These are phyloP conservation scores for Catagonus wagneri DNA, from an alignment of 2,113 vertebrate species.

Conservation along the genomic window DNA sequence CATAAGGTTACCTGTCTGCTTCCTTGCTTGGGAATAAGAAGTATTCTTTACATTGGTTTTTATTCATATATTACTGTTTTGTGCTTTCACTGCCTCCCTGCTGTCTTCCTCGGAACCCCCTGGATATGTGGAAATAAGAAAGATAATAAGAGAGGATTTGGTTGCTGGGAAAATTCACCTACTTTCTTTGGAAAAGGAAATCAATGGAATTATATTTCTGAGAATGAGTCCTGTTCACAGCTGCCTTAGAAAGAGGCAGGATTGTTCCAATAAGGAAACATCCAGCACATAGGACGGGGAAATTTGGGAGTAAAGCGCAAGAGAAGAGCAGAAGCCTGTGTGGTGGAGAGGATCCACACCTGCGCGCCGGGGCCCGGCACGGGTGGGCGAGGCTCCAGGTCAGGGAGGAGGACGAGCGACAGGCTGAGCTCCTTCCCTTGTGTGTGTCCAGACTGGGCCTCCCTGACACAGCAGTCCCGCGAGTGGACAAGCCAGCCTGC, in stretches of 20 bases:
- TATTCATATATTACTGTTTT: not conserved
- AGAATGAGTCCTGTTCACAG: not conserved
- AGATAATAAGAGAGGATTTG: not conserved
- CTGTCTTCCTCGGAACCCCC: not conserved
- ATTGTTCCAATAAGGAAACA: not conserved
- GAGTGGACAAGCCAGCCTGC: no score
- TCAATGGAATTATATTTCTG: not conserved
- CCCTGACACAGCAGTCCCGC: fast-evolving
- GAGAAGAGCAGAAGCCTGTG: not conserved
- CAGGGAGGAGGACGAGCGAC: fast-evolving
- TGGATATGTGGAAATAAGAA: not conserved
- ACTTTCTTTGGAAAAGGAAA: not conserved
- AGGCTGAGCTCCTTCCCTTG: fast-evolving
- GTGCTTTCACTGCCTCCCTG: not conserved
- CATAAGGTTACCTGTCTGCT: not conserved
- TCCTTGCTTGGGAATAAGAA: not conserved
- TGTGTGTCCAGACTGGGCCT: fast-evolving
- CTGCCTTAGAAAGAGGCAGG: not conserved
- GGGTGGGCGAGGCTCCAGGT: fast-evolving
- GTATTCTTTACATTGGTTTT: not conserved
- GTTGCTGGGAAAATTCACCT: not conserved
- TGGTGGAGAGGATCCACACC: no score
- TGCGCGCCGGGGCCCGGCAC: fast-evolving
- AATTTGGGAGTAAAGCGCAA: no score
- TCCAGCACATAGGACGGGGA: not conserved